A percentile compares a stretch with the other conserved stretches of the same genome.
Conservation (phyloP, 2,113 vertebrate genomes). For the Mastomys natalensis region DNA sequence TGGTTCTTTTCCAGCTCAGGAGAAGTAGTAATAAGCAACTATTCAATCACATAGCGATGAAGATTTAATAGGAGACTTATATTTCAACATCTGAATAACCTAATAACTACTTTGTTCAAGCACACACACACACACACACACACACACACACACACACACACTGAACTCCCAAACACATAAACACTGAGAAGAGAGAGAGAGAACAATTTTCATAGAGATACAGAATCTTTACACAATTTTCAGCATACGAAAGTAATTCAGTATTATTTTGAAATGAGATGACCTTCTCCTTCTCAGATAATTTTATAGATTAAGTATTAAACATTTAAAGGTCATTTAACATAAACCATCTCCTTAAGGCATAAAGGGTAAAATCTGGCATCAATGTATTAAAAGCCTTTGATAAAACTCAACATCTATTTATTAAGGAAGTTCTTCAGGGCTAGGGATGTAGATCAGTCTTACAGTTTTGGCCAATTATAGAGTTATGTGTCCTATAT, state of each 20-base stretch:
- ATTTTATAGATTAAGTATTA: background rate
- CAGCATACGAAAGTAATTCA: background rate
- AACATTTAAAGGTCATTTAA: background rate
- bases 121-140: no score
- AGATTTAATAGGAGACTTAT: background rate
- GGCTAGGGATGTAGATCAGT: background rate
- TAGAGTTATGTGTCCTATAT: no score
- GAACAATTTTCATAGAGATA: background rate
- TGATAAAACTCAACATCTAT: background rate
- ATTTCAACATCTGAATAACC: background rate
- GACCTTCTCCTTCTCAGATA: background rate
- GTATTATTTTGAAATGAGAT: background rate
- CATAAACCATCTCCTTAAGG: background rate
- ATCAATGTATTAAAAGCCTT: background rate
- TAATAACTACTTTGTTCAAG: no score
- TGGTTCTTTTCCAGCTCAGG: rapidly evolving
- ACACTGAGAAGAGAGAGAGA: background rate
- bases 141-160: no score
- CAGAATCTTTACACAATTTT: background rate
- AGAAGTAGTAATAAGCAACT: no score
- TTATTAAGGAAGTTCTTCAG: background rate
- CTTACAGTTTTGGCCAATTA: background rate
- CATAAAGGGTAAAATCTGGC: background rate
- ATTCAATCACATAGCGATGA: no score
- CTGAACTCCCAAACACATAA: no score